Conservation (phyloP, 2,888 invertebrate genomes). For the Monoplex corrugatus region DNA sequence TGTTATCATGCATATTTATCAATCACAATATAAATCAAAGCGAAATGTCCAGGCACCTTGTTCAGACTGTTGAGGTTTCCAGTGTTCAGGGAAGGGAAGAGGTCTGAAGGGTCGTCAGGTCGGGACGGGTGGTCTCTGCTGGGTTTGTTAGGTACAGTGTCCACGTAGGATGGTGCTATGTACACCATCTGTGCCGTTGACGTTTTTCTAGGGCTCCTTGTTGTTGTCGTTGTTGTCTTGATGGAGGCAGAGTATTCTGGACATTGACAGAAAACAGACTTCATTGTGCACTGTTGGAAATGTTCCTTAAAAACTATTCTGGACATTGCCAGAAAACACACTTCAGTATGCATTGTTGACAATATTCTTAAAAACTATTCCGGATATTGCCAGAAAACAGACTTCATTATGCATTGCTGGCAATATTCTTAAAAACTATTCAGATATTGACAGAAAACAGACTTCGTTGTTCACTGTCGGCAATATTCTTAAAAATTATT, state of each 20-base stretch:
- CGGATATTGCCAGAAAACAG: background rate
- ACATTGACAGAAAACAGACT: background rate
- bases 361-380: background rate
- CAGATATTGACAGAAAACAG: too few relatives aligned
- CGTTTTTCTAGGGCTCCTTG: background rate
- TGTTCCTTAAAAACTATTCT: background rate
- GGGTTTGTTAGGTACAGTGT: background rate
- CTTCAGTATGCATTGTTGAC: background rate
- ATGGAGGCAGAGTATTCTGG: background rate
- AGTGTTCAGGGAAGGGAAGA: constrained; percentile 2
- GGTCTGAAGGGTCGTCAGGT: background rate
- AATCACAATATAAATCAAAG: background rate
- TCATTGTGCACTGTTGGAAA: background rate
- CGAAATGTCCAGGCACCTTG: background rate
- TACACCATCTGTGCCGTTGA: constrained; percentile 35
- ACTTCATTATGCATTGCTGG: too few relatives aligned
- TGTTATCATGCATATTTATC: too few relatives aligned
- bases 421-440: background rate
- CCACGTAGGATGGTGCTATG: background rate
- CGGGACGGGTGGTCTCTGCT: constrained; percentile 17
- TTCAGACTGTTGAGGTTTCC: constrained; percentile 19
- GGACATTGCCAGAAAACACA: background rate
- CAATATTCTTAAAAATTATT: background rate
- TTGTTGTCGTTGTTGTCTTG: background rate
- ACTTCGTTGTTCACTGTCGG: background rate